Percentiles rank a stretch among this genome's conserved stretches.
Evolutionary conservation across 2,888 invertebrate genomes (phyloP).

Genomic region (Euzetes globulus): DNA sequence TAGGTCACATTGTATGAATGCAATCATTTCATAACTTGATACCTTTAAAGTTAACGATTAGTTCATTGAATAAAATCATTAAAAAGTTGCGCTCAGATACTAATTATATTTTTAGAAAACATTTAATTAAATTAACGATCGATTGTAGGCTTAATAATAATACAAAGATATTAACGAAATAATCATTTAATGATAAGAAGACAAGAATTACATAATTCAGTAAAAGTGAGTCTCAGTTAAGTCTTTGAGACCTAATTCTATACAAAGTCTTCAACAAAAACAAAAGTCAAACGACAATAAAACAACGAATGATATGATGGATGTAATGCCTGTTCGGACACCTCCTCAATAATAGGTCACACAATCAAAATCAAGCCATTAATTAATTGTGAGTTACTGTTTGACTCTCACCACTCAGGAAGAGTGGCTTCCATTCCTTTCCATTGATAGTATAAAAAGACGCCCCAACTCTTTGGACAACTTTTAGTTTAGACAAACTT

Average conservation of each 20-base stretch:
- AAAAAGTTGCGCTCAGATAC: background rate
- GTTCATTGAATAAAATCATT: background rate
- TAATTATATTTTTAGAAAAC: background rate
- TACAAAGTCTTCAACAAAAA: background rate
- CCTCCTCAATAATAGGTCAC: background rate
- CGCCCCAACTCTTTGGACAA: background rate
- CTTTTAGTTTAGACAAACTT: background rate
- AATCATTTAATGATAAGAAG: background rate
- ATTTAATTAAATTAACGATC: background rate
- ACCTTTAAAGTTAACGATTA: background rate
- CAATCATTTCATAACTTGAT: too few relatives aligned
- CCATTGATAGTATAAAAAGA: background rate
- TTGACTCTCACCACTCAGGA: background rate
- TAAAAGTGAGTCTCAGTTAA: background rate
- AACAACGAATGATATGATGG: background rate
- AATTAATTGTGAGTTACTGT: background rate
- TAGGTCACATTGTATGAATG: too few relatives aligned
- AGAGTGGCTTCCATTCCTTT: background rate
- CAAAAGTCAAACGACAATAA: background rate
- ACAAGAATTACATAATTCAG: background rate
- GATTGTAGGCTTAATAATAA: background rate
- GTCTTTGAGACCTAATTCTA: background rate
- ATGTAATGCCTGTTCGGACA: background rate
- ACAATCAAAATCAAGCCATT: background rate
- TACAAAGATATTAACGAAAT: background rate